Conservation (phyloP, 2,113 vertebrate genomes). For the Nothobranchius kuhntae region DNA sequence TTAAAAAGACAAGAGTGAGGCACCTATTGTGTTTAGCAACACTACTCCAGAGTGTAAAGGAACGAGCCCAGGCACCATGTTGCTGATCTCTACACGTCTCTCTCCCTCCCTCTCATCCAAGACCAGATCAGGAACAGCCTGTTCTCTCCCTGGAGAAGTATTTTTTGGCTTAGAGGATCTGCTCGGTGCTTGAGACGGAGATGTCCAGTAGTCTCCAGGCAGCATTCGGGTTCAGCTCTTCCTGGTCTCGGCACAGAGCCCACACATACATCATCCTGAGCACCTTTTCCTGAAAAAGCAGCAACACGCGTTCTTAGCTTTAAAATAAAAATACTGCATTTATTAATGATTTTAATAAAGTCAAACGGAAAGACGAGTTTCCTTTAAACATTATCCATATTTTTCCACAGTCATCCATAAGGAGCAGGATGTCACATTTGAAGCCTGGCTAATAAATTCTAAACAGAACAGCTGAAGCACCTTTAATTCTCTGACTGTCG, state of each 20-base stretch:
- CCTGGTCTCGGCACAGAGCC: conserved; percentile 95
- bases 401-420: background rate
- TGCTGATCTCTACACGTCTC: background rate
- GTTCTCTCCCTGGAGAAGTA: conserved; percentile 22
- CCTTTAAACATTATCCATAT: too few species aligned
- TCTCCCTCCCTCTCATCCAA: background rate
- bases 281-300: conserved; percentile 86
- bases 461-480: conserved; percentile 22
- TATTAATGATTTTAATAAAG: too few species aligned
- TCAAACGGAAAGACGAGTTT: too few species aligned
- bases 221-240: conserved; percentile 89
- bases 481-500: conserved; percentile 26
- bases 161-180: conserved; percentile 85
- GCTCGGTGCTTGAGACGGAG: conserved; percentile 92
- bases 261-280: conserved; percentile 94
- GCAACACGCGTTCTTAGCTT: background rate
- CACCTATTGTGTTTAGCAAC: conserved; percentile 9
- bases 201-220: conserved; percentile 97
- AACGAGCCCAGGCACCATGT: conserved; percentile 2
- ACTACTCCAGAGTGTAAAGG: background rate
- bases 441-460: conserved; percentile 21
- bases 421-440: conserved; percentile 2
- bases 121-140: conserved; percentile 12
- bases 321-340: background rate
- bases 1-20: conserved; percentile 5